phyloP scores from a whole-genome alignment of 2,888 invertebrate species.

The Megalurothrips usitatus region DNA sequence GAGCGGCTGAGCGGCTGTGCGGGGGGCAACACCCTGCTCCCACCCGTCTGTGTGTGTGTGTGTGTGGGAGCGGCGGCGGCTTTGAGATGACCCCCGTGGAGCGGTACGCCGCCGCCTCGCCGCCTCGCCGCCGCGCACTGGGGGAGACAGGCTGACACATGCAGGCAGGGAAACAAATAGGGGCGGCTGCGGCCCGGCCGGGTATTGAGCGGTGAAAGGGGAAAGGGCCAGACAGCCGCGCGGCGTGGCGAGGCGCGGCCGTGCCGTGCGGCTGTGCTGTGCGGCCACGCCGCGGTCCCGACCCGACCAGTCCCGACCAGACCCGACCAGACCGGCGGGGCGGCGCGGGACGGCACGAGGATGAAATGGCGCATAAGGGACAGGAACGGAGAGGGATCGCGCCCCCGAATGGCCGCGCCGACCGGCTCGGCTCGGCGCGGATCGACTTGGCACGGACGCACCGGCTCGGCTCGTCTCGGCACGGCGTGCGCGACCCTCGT shows the following conservation, averaged over 20 bases:
- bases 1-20: too few species aligned
- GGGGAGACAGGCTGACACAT: background rate
- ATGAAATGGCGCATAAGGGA: constrained; percentile 24
- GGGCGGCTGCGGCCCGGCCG: background rate
- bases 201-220: constrained; percentile 24
- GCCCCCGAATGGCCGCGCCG: background rate
- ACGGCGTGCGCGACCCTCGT: too few species aligned
- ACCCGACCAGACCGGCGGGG: background rate
- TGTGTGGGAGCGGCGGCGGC: too few species aligned
- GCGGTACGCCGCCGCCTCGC: background rate
- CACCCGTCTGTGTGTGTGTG: too few species aligned
- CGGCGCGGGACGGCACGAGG: background rate
- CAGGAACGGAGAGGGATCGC: background rate
- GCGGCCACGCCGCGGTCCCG: too few species aligned
- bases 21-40: too few species aligned
- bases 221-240: constrained; percentile 21
- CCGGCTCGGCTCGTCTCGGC: background rate
- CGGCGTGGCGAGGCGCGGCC: background rate
- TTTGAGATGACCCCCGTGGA: background rate
- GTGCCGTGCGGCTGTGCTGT: background rate
- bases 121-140: background rate
- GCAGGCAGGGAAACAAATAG: constrained; percentile 1
- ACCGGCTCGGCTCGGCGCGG: background rate
- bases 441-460: too few species aligned
- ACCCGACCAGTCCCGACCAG: too few species aligned